Conservation (phyloP, 1,140 invertebrate species). For the Neuroterus valhalla region DNA sequence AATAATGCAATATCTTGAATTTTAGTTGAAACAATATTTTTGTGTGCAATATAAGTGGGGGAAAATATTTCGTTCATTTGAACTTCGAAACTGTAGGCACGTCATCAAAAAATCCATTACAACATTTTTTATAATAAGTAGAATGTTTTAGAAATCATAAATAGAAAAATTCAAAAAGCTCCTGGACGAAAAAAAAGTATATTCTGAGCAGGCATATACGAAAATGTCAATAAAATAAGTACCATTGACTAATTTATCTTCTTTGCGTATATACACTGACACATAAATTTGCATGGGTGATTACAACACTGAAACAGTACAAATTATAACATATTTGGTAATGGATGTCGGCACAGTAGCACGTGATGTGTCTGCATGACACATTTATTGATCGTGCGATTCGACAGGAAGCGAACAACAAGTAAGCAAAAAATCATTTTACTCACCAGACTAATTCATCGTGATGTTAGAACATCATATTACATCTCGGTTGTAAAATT, state of each 20-base stretch:
- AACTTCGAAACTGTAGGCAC: no score
- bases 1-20: no score
- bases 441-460: slow-evolving; percentile 53
- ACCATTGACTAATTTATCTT: not conserved
- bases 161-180: no score
- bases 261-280: not conserved
- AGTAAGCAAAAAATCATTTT: slow-evolving; percentile 32
- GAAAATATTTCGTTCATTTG: no score
- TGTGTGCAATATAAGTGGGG: no score
- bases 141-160: no score
- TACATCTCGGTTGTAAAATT: slow-evolving; percentile 40
- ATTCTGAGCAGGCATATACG: no score
- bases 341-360: not conserved
- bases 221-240: no score
- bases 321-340: slow-evolving; percentile 4
- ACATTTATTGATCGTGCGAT: slow-evolving; percentile 37
- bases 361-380: slow-evolving; percentile 34
- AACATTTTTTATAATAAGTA: no score
- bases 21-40: no score
- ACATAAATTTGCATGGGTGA: not conserved
- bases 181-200: no score
- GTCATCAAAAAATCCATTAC: no score
- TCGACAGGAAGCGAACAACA: not conserved
- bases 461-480: slow-evolving; percentile 42
- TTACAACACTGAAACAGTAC: slow-evolving; percentile 11